Conservation (phyloP, 1,140 invertebrate species). For the Papilio aristodemus region DNA sequence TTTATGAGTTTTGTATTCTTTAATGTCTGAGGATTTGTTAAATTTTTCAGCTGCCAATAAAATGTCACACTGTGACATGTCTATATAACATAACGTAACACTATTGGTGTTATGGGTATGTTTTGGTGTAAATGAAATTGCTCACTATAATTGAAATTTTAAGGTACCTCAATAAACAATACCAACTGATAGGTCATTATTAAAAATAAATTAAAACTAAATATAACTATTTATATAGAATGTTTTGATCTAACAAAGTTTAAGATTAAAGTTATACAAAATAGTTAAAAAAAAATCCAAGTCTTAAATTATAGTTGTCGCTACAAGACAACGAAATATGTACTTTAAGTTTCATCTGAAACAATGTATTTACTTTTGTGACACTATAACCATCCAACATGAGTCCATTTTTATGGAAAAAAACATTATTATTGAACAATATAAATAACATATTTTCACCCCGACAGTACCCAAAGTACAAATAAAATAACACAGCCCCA, state of each 20-base stretch:
- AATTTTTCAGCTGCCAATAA: too few relatives aligned
- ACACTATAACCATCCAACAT: background rate
- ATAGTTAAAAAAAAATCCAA: background rate
- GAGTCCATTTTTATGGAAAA: too few relatives aligned
- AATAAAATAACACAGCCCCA: slow-evolving; percentile 12
- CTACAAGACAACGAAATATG: background rate
- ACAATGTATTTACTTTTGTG: background rate
- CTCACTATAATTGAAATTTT: too few relatives aligned
- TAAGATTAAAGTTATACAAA: background rate
- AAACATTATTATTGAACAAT: background rate
- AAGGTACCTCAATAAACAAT: background rate
- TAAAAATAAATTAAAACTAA: slow-evolving; percentile 9
- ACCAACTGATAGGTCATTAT: background rate
- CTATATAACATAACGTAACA: too few relatives aligned
- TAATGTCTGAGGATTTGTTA: too few relatives aligned
- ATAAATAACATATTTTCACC: background rate
- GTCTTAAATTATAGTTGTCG: background rate
- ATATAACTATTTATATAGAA: slow-evolving; percentile 7
- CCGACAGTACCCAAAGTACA: background rate
- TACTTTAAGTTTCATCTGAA: slow-evolving; percentile 6
- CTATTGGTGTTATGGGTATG: too few relatives aligned
- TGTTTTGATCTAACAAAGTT: background rate
- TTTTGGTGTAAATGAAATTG: too few relatives aligned
- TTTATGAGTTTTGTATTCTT: too few relatives aligned
- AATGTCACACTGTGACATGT: too few relatives aligned